Conservation (phyloP, 2,797 vertebrate genomes). For the Liasis olivaceus region DNA sequence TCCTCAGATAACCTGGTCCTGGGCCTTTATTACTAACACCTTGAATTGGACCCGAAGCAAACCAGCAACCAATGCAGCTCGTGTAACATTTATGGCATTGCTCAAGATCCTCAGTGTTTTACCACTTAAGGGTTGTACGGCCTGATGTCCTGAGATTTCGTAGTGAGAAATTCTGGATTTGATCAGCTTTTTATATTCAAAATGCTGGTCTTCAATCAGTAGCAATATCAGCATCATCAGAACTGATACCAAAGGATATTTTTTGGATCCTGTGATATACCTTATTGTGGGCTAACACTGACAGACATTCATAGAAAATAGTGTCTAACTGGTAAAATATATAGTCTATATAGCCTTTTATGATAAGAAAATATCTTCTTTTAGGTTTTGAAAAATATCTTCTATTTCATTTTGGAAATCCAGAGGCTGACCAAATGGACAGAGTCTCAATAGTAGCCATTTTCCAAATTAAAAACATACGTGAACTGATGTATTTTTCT, state of each 20-base stretch:
- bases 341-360: slow-evolving; percentile 12
- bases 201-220: not conserved
- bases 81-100: not conserved
- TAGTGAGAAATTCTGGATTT: not conserved
- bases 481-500: slow-evolving; percentile 52
- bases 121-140: not conserved
- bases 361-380: slow-evolving; percentile 16
- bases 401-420: not conserved
- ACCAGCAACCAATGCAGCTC: no score
- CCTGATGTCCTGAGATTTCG: not conserved
- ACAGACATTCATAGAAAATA: not conserved
- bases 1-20: no score
- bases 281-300: not conserved
- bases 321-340: not conserved
- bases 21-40: no score
- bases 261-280: not conserved
- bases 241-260: no score
- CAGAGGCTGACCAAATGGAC: not conserved
- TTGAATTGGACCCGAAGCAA: no score
- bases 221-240: no score
- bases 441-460: slow-evolving; percentile 5
- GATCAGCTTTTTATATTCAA: not conserved
- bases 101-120: not conserved
- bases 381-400: not conserved
- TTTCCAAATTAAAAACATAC: slow-evolving; percentile 35